These are phyloP conservation scores for Mixornis gularis DNA, from an alignment of 2,113 vertebrate genomes.

Conservation along the genomic window DNA sequence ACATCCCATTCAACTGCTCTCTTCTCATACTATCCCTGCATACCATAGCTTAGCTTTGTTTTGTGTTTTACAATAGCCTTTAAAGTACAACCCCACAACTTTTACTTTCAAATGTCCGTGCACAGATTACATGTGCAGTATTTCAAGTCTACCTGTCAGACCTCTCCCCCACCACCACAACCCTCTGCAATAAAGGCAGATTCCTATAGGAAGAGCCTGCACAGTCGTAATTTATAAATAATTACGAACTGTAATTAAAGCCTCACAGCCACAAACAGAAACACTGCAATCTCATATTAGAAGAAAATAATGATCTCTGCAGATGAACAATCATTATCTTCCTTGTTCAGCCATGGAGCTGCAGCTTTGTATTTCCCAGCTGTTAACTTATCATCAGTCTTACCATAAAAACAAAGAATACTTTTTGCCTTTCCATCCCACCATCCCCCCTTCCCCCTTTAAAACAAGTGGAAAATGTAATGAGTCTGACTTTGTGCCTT, in stretches of 20 bases:
- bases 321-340: background rate
- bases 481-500: background rate
- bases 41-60: background rate
- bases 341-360: background rate
- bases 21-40: background rate
- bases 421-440: background rate
- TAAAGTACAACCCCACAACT: background rate
- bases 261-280: background rate
- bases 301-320: constrained; percentile 12
- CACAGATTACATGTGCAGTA: background rate
- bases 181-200: background rate
- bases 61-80: background rate
- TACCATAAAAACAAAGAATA: background rate
- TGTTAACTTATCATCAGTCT: background rate
- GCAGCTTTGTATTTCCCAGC: background rate
- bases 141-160: background rate
- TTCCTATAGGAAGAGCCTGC: background rate
- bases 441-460: background rate
- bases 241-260: background rate
- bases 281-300: background rate
- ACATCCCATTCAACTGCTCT: background rate
- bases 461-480: background rate
- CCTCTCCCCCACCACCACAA: background rate
- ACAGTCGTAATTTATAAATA: background rate
- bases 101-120: background rate